Evolutionary conservation across 1,140 invertebrate genomes (phyloP).

Genomic region (Polypedilum pembai): DNA sequence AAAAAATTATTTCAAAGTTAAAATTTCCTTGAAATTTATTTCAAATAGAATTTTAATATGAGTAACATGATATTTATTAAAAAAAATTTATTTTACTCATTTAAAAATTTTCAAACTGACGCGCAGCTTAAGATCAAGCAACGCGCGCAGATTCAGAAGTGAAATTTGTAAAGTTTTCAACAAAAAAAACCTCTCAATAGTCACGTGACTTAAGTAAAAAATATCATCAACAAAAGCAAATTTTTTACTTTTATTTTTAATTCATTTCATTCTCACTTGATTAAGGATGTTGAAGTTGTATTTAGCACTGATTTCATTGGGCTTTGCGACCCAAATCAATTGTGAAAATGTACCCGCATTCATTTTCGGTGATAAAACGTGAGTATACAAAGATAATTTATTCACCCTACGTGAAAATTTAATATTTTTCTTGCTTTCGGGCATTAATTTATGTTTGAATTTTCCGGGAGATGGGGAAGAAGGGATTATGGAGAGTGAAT

Average conservation of each 20-base stretch:
- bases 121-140: neutral
- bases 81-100: too few species aligned
- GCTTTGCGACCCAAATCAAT: neutral
- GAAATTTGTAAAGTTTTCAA: too few species aligned
- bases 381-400: slow-evolving; percentile 3
- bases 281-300: slow-evolving; percentile 15
- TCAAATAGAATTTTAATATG: too few species aligned
- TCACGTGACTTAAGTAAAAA: neutral
- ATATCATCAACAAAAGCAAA: neutral
- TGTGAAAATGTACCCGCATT: slow-evolving; percentile 5
- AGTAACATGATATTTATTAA: too few species aligned
- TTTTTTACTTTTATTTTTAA: neutral
- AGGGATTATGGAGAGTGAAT: neutral
- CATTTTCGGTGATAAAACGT: slow-evolving; percentile 14
- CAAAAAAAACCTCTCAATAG: neutral
- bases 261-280: neutral
- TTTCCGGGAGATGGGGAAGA: neutral
- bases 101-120: too few species aligned
- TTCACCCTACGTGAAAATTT: slow-evolving; percentile 9
- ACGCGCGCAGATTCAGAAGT: too few species aligned
- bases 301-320: neutral
- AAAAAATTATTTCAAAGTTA: too few species aligned
- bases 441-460: neutral
- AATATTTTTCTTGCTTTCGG: too few species aligned
- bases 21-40: too few species aligned